Conservation (phyloP, 2,888 invertebrate genomes). For the Caenorhabditis uteleia region DNA sequence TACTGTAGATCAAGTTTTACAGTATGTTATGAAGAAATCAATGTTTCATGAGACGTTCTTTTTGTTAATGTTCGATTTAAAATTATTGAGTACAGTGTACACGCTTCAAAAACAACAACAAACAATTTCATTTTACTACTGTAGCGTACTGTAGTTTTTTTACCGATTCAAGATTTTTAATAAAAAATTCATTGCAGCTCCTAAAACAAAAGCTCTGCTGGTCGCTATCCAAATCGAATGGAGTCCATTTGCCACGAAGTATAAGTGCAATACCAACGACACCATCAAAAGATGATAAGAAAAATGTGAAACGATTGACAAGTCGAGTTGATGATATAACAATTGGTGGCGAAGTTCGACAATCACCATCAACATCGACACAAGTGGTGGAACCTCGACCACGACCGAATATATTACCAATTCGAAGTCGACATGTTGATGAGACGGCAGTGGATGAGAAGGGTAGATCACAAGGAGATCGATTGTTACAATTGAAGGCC, state of each 20-base stretch:
- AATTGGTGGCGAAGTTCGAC: conserved; percentile 8
- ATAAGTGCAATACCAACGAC: conserved; percentile 6
- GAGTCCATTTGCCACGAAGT: conserved; percentile 41
- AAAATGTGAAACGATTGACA: not conserved
- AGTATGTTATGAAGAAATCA: no score
- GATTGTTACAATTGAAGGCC: conserved; percentile 62
- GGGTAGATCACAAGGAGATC: conserved; percentile 66
- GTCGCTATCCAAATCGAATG: conserved; percentile 46
- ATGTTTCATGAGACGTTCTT: no score
- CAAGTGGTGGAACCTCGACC: conserved; percentile 22
- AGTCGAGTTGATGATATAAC: conserved; percentile 41
- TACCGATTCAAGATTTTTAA: not conserved
- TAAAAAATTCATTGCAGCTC: conserved; percentile 18
- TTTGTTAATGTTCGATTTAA: no score
- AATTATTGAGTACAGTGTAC: no score
- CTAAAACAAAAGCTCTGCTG: conserved; percentile 60
- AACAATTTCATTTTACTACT: no score
- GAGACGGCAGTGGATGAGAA: conserved; percentile 58
- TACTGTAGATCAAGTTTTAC: no score
- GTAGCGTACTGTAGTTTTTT: no score
- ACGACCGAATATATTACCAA: conserved; percentile 33
- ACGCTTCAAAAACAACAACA: no score
- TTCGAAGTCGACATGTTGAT: conserved; percentile 16
- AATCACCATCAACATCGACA: conserved; percentile 2
- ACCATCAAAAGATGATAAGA: not conserved